Evolutionary conservation across 2,797 vertebrate species (phyloP).

Genomic region (Jordanella pulchra): DNA sequence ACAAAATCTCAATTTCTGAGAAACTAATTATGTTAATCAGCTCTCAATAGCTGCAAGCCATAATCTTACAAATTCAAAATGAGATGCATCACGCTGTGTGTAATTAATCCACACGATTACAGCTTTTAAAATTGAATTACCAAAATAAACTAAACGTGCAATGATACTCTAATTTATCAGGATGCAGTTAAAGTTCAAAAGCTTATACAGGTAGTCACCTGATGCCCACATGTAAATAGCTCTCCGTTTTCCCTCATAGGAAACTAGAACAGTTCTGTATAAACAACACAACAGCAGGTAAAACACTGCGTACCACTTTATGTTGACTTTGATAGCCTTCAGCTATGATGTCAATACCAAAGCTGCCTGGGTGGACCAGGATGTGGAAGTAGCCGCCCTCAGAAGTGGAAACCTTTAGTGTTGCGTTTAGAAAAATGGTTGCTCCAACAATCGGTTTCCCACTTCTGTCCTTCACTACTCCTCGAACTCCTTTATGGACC

Average conservation of each 20-base stretch:
- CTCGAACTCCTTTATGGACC: constrained; percentile 96
- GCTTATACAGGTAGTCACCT: not conserved
- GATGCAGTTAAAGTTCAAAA: not conserved
- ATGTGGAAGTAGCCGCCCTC: constrained; percentile 93
- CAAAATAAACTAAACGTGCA: not conserved
- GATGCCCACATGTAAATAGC: not conserved
- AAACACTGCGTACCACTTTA: constrained; percentile 78
- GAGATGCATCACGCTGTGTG: not conserved
- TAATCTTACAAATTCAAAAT: not conserved
- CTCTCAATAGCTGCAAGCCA: not conserved
- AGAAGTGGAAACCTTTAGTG: constrained; percentile 82
- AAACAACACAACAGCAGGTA: no score
- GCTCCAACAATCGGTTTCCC: constrained; percentile 91
- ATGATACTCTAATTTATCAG: not conserved
- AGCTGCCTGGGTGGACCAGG: constrained; percentile 88
- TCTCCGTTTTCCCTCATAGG: not conserved
- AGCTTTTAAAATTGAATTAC: not conserved
- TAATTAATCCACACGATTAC: not conserved
- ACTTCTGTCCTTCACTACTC: constrained; percentile 89
- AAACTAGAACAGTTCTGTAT: not conserved
- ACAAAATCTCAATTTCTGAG: not conserved
- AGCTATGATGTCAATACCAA: constrained; percentile 89
- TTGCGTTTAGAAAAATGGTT: constrained; percentile 87
- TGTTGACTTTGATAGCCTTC: constrained; percentile 93
- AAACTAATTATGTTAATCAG: not conserved